phyloP scores from a whole-genome alignment of 1,140 invertebrate genomes.

The Anastrepha obliqua region DNA sequence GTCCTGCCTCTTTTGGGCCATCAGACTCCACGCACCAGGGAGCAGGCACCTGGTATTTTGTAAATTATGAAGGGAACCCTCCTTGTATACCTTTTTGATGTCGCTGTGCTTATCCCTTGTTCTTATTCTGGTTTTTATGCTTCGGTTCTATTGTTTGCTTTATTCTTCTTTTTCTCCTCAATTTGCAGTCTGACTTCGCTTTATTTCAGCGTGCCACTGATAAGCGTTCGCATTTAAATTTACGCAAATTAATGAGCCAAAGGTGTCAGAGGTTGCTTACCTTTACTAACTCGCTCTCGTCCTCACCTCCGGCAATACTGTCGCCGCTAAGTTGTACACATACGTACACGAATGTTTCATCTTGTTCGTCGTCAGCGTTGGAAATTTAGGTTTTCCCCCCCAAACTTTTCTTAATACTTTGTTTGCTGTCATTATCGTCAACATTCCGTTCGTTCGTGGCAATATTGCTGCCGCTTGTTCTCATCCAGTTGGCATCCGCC shows the following conservation, averaged over 20 bases:
- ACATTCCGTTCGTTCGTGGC: not conserved
- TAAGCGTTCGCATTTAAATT: constrained; percentile 45
- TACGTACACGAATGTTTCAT: no score
- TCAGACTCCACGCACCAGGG: not conserved
- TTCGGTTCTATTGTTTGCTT: constrained; percentile 8
- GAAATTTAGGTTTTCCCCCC: not conserved
- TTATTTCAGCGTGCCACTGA: not conserved
- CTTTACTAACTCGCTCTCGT: not conserved
- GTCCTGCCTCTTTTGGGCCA: not conserved
- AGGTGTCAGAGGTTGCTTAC: constrained; percentile 51
- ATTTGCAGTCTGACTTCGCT: not conserved
- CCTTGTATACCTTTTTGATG: not conserved
- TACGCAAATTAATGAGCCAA: constrained; percentile 52
- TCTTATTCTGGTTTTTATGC: not conserved
- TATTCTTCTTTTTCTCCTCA: not conserved
- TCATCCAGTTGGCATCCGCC: not conserved
- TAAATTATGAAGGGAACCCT: constrained; percentile 14
- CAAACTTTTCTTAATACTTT: not conserved
- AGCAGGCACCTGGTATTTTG: not conserved
- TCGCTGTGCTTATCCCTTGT: constrained; percentile 17
- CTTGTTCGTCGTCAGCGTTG: not conserved
- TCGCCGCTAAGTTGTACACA: not conserved
- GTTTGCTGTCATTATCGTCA: constrained; percentile 29
- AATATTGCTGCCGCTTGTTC: not conserved
- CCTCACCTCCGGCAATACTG: not conserved